phyloP scores from a whole-genome alignment of 2,888 invertebrate genomes.

The Dorcus hopei region DNA sequence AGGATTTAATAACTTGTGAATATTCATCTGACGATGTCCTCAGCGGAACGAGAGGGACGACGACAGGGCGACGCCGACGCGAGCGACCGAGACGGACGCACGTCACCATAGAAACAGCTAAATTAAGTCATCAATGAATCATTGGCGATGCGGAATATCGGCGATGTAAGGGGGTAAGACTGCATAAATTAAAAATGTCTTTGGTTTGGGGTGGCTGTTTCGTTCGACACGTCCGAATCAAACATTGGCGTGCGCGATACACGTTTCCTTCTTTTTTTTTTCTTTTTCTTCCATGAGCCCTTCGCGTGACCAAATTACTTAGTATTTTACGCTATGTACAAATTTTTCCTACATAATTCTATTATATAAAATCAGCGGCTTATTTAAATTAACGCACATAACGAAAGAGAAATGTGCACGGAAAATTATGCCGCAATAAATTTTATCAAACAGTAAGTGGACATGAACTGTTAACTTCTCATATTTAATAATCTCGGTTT shows the following conservation, averaged over 20 bases:
- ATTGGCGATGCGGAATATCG: conserved; percentile 35
- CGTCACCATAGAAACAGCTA: conserved; percentile 32
- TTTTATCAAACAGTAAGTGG: too few species aligned
- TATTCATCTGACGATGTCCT: conserved; percentile 46
- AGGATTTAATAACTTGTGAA: conserved; percentile 53
- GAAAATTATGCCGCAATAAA: too few species aligned
- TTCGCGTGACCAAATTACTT: too few species aligned
- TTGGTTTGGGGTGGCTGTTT: conserved; percentile 3
- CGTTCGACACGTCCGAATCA: not conserved
- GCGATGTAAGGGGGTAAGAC: conserved; percentile 31
- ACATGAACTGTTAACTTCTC: too few species aligned
- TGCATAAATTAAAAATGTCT: conserved; percentile 33
- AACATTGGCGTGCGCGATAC: not conserved
- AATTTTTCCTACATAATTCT: too few species aligned
- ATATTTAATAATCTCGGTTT: too few species aligned
- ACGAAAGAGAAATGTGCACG: too few species aligned
- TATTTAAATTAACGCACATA: too few species aligned
- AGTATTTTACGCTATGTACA: too few species aligned
- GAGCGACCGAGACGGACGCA: conserved; percentile 24
- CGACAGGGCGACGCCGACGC: conserved; percentile 20
- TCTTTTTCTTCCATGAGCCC: too few species aligned
- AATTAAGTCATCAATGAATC: conserved; percentile 37
- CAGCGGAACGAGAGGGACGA: conserved; percentile 25
- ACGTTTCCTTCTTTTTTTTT: not conserved
- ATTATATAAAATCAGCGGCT: too few species aligned